These are phyloP conservation scores for Liasis olivaceus DNA, from an alignment of 2,797 vertebrate species.

Conservation along the genomic window DNA sequence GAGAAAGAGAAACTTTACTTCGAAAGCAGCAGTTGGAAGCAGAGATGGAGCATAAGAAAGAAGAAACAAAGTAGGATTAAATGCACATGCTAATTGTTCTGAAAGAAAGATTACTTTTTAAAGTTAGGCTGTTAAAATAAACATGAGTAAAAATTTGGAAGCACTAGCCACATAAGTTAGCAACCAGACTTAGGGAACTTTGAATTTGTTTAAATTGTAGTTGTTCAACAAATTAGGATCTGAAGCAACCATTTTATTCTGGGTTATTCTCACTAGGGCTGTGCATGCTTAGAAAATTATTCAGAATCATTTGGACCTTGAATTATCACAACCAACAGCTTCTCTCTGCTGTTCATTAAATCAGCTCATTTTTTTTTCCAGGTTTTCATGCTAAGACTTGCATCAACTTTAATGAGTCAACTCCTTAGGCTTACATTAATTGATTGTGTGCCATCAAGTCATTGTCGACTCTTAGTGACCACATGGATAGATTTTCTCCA, in stretches of 20 bases:
- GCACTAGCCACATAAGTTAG: neutral
- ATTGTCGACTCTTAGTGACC: neutral
- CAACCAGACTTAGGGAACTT: neutral
- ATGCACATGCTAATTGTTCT: neutral
- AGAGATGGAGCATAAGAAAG: constrained; percentile 92
- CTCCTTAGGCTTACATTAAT: neutral
- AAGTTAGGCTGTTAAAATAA: neutral
- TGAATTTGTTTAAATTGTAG: neutral
- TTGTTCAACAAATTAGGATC: neutral
- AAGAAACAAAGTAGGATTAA: constrained; percentile 86
- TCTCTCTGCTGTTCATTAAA: neutral
- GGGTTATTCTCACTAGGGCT: neutral
- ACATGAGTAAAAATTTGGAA: neutral
- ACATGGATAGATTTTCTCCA: neutral
- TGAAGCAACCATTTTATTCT: neutral
- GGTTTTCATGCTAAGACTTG: neutral
- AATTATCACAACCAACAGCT: neutral
- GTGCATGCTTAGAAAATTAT: neutral
- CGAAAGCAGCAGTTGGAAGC: constrained; percentile 91
- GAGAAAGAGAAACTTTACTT: constrained; percentile 91
- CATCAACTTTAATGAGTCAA: neutral
- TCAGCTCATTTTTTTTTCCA: neutral
- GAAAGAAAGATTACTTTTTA: neutral
- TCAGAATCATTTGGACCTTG: neutral
- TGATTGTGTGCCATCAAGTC: neutral